A percentile compares a stretch with the other conserved stretches of the same genome.
phyloP scores from a whole-genome alignment of 1,140 invertebrate genomes.

The Heliconius hermathena region DNA sequence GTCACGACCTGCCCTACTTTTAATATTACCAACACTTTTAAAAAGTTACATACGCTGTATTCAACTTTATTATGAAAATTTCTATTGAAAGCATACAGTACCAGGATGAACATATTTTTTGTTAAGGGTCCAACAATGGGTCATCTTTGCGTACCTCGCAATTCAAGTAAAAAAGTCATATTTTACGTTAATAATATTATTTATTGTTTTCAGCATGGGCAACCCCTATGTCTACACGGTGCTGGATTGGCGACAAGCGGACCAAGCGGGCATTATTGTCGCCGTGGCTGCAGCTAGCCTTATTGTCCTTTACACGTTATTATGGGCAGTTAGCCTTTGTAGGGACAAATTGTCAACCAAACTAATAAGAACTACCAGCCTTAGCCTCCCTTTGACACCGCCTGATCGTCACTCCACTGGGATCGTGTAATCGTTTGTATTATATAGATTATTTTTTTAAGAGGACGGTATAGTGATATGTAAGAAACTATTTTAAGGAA shows the following conservation, averaged over 20 bases:
- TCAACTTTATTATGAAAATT: too few species aligned
- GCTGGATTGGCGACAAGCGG: constrained; percentile 84
- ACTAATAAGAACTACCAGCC: constrained; percentile 59
- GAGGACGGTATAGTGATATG: not conserved
- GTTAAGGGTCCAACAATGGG: too few species aligned
- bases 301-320: constrained; percentile 54
- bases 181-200: not conserved
- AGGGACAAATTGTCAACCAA: constrained; percentile 58
- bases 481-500: not conserved
- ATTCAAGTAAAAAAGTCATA: too few species aligned
- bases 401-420: constrained; percentile 49
- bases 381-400: constrained; percentile 53
- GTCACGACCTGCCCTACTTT: too few species aligned
- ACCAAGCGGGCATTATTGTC: constrained; percentile 74
- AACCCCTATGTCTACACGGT: constrained; percentile 86
- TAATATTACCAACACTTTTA: too few species aligned
- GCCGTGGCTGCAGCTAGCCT: constrained; percentile 81
- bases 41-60: too few species aligned
- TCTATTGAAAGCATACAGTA: too few species aligned
- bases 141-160: too few species aligned
- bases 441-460: not conserved
- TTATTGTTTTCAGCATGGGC: constrained; percentile 80
- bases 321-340: constrained; percentile 56
- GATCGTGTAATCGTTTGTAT: constrained; percentile 37
- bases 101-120: too few species aligned